Evolutionary conservation across 2,888 invertebrate genomes (phyloP).

Genomic region (Protonemura montana): DNA sequence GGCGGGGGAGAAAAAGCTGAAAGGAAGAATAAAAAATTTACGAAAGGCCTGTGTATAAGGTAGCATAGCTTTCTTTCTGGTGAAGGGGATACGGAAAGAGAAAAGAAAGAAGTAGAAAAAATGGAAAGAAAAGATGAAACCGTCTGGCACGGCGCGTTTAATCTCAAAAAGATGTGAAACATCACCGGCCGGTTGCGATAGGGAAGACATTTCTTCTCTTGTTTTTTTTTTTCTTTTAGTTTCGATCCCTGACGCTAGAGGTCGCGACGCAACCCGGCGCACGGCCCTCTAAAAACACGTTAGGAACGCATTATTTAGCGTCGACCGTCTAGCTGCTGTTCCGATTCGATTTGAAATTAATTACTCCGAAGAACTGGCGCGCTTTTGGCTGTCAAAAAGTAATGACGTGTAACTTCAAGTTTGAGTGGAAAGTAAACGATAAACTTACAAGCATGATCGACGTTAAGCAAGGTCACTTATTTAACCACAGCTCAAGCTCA

Average conservation of each 20-base stretch:
- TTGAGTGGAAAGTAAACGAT: too few relatives aligned
- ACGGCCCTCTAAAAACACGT: slow-evolving; percentile 33
- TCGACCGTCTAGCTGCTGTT: not conserved
- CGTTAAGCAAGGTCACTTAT: too few relatives aligned
- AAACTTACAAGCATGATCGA: too few relatives aligned
- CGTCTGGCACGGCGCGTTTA: slow-evolving; percentile 1
- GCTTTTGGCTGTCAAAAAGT: not conserved
- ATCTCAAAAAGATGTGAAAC: slow-evolving; percentile 19
- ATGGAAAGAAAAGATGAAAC: slow-evolving; percentile 16
- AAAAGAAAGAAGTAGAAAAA: not conserved
- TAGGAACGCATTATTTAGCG: slow-evolving; percentile 31
- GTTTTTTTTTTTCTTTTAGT: not conserved
- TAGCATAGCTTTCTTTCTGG: not conserved
- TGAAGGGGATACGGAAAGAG: not conserved
- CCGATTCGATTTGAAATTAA: slow-evolving; percentile 18
- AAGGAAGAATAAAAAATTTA: slow-evolving; percentile 20
- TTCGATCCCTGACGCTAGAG: not conserved
- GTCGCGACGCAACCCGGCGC: not conserved
- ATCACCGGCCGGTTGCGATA: slow-evolving; percentile 4
- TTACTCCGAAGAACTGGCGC: not conserved
- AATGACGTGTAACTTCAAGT: too few relatives aligned
- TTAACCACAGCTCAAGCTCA: too few relatives aligned
- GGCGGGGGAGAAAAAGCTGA: not conserved
- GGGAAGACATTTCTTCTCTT: slow-evolving; percentile 14
- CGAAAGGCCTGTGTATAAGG: not conserved